A percentile compares a stretch with the other conserved stretches of the same genome.
Conservation (phyloP, 2,888 invertebrate genomes). For the Blera fallax region DNA sequence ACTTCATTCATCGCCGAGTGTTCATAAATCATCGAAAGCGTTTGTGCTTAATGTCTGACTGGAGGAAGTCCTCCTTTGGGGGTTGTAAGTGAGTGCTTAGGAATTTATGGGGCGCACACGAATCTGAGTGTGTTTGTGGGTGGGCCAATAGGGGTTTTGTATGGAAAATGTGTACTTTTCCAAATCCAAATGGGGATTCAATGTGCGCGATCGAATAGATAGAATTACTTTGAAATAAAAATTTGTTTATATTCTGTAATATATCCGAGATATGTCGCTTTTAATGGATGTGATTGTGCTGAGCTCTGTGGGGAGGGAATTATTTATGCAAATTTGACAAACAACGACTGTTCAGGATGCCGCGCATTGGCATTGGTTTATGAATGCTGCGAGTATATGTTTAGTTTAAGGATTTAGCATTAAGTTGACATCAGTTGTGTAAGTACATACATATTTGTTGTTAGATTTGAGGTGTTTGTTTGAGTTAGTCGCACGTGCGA, state of each 20-base stretch:
- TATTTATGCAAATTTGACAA: constrained; percentile 48
- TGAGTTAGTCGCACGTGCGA: no score
- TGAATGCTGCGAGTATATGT: neutral
- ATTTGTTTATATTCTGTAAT: constrained; percentile 68
- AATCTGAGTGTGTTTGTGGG: constrained; percentile 19
- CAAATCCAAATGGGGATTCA: constrained; percentile 71
- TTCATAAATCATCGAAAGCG: constrained; percentile 72
- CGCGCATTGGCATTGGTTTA: neutral
- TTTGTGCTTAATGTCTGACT: constrained; percentile 71
- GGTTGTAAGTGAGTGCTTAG: constrained; percentile 71
- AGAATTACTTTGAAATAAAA: constrained; percentile 57
- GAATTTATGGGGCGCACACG: constrained; percentile 69
- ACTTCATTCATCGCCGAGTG: constrained; percentile 66
- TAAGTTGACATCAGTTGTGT: neutral
- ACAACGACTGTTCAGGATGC: neutral
- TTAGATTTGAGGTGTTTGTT: neutral
- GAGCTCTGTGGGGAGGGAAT: neutral
- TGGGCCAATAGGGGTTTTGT: constrained; percentile 20
- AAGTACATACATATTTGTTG: neutral
- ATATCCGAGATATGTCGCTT: constrained; percentile 56
- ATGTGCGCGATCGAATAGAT: constrained; percentile 67
- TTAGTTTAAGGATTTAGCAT: neutral
- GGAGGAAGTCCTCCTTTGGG: constrained; percentile 68
- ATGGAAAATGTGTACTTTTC: constrained; percentile 49
- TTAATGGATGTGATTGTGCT: constrained; percentile 45